Evolutionary conservation across 1,140 invertebrate species (phyloP), one percentile per base, ranked within the genome.

Genomic region (Hypsibius dujardini): DNA sequence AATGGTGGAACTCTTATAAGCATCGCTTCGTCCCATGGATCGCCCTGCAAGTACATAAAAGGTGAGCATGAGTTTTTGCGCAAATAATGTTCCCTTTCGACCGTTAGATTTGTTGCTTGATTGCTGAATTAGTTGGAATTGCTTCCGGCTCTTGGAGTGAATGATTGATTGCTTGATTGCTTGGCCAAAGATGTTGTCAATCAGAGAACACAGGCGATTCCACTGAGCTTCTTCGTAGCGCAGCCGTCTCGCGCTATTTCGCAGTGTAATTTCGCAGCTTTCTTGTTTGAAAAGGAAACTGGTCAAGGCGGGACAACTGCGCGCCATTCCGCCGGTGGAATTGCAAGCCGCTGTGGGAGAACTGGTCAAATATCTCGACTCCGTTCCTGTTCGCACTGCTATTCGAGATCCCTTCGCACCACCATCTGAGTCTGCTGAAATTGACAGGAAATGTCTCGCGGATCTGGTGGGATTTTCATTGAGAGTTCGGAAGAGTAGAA

Each of bases 11-110:
- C 62, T 67, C 62, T 42, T 67, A 67, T 42, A 67, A 42, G 45
- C 42, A 67, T 67, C 62, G 62, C 7, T 67, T 67, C 42, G 62
- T 67, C 12, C 62, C 62, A 67, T 67, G 62, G 62, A 67, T 67
- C 0, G 62, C 42, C 7, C 42, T 67, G 12, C 42, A 42, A 15
- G 3, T 67, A 42, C 62, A 42, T 7, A 42, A 12, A 15, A 12
- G 62, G 62, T 67, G 45, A 67, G 62, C 7, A 7, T 7, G 7
- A 56, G 50, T 56, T 56, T 56, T 12, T 12, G n/a, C 7, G n/a
- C 7, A 7, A 56, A n/a, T 56, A n/a, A 56, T 12, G 50, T 56
- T 28, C 28, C 28, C 28, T 28, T 28, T 28, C 28, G 28, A 28
- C 28, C 28, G 28, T 28, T 28, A 28, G 28, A 28, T 28, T 28